phyloP scores from a whole-genome alignment of 2,888 invertebrate genomes.

The Tortricodes alternella region DNA sequence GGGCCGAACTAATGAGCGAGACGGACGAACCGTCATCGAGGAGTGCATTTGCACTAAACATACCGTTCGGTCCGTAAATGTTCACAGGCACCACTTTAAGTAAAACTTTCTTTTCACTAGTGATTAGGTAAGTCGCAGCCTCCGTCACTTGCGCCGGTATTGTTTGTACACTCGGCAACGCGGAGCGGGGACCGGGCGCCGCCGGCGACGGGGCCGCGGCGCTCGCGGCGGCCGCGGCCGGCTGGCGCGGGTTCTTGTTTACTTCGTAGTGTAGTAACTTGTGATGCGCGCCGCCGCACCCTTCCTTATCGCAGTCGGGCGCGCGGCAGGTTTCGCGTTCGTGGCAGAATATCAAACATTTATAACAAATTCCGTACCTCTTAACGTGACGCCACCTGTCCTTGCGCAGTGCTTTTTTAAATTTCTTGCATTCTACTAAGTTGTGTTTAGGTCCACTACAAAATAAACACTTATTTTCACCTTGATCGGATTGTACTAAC shows the following conservation, averaged over 20 bases:
- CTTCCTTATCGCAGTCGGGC: slow-evolving; percentile 33
- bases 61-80: slow-evolving; percentile 35
- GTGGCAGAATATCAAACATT: slow-evolving; percentile 35
- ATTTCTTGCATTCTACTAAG: slow-evolving; percentile 33
- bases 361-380: slow-evolving; percentile 32
- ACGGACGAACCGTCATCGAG: slow-evolving; percentile 41
- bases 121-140: slow-evolving; percentile 5
- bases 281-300: slow-evolving; percentile 27
- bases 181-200: background rate
- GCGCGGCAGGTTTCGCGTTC: slow-evolving; percentile 33
- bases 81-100: slow-evolving; percentile 36
- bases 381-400: slow-evolving; percentile 33
- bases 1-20: slow-evolving; percentile 31
- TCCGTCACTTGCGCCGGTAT: background rate
- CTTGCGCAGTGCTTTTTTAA: slow-evolving; percentile 34
- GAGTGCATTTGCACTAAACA: slow-evolving; percentile 31
- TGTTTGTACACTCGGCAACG: too few species aligned
- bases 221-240: slow-evolving; percentile 29
- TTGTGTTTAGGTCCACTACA: slow-evolving; percentile 30
- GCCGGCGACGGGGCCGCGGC: slow-evolving; percentile 10
- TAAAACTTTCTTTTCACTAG: slow-evolving; percentile 24
- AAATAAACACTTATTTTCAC: slow-evolving; percentile 24
- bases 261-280: slow-evolving; percentile 22
- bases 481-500: slow-evolving; percentile 20
- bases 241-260: slow-evolving; percentile 2